Evolutionary conservation across 2,888 invertebrate genomes (phyloP).

Genomic region (Cheilosia soror): DNA sequence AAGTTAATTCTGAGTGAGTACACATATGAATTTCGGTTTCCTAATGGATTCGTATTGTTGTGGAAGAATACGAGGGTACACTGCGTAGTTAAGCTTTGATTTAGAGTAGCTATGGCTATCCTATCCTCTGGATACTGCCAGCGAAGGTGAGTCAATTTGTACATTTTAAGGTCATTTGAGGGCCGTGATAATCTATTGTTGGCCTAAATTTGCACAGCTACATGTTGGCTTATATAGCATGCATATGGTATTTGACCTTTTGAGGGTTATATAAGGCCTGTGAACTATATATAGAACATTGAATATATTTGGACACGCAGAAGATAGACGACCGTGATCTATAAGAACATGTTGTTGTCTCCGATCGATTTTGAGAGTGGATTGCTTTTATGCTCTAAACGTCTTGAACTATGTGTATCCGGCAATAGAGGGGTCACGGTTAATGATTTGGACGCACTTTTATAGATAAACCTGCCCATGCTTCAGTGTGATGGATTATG

Average conservation of each 20-base stretch:
- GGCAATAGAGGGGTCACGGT: too few relatives aligned
- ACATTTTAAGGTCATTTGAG: slow-evolving; percentile 19
- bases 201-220: neutral
- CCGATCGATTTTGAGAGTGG: too few relatives aligned
- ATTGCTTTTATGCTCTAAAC: too few relatives aligned
- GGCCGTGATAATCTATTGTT: slow-evolving; percentile 10
- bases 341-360: too few relatives aligned
- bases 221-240: neutral
- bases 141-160: slow-evolving; percentile 24
- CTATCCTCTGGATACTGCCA: neutral
- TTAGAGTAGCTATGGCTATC: slow-evolving; percentile 1
- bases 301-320: too few relatives aligned
- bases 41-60: slow-evolving; percentile 61
- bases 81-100: slow-evolving; percentile 55
- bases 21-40: slow-evolving; percentile 47
- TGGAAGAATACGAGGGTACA: slow-evolving; percentile 38
- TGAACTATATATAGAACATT: neutral
- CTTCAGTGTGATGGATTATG: too few relatives aligned
- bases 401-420: too few relatives aligned
- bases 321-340: too few relatives aligned
- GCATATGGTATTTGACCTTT: neutral
- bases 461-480: too few relatives aligned
- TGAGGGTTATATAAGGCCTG: neutral
- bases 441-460: too few relatives aligned
- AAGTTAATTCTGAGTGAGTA: slow-evolving; percentile 76